These are phyloP conservation scores for Aphidoletes aphidimyza DNA, from an alignment of 2,888 invertebrate genomes.

Conservation along the genomic window DNA sequence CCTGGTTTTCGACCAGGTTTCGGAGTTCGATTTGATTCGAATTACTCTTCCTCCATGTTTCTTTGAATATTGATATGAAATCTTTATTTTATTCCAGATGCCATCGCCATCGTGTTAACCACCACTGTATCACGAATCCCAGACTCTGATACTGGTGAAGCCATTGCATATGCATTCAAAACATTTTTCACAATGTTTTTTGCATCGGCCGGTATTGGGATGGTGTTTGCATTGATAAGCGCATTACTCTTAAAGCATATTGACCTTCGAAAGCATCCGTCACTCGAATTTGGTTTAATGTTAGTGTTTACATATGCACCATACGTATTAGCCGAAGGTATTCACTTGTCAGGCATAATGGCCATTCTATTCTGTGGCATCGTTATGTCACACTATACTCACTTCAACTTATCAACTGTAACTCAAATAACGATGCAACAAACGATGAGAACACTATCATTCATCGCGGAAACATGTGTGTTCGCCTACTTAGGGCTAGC, in stretches of 20 bases:
- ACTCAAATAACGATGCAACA: slow-evolving; percentile 99
- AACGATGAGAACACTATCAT: slow-evolving; percentile 95
- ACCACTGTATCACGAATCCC: slow-evolving; percentile 81
- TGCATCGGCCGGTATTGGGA: slow-evolving; percentile 97
- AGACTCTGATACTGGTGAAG: slow-evolving; percentile 79
- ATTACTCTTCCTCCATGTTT: too few species aligned
- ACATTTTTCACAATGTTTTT: slow-evolving; percentile 97
- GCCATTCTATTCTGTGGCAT: slow-evolving; percentile 73
- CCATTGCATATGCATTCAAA: slow-evolving; percentile 87
- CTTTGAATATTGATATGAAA: too few species aligned
- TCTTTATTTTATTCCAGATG: too few species aligned
- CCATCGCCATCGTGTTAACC: slow-evolving; percentile 96
- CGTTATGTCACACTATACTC: slow-evolving; percentile 99
- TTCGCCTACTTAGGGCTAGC: slow-evolving; percentile 90
- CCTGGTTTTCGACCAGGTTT: background rate
- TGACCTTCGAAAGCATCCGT: slow-evolving; percentile 96
- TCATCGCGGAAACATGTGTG: slow-evolving; percentile 98
- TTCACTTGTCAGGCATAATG: slow-evolving; percentile 84
- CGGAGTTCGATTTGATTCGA: background rate
- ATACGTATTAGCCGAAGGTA: slow-evolving; percentile 96
- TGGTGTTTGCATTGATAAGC: slow-evolving; percentile 92
- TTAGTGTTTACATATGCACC: slow-evolving; percentile 98
- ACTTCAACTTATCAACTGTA: slow-evolving; percentile 96
- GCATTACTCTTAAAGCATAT: slow-evolving; percentile 93
- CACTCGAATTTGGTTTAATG: slow-evolving; percentile 98